phyloP scores from a whole-genome alignment of 2,888 invertebrate species.

The Linnaemya vulpina region DNA sequence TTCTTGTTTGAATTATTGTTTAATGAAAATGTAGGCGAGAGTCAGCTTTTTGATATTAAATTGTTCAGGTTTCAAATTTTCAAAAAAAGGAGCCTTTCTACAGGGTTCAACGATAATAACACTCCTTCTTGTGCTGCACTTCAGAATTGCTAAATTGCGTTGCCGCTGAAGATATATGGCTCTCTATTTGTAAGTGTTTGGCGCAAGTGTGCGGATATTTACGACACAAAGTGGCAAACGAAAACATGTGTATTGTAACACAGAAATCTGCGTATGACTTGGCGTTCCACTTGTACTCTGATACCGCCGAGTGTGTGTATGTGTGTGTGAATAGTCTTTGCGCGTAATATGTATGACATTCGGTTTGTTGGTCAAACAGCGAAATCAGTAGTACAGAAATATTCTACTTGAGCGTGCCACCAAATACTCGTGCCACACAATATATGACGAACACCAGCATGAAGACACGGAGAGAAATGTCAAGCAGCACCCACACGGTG shows the following conservation, averaged over 20 bases:
- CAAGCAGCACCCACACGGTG: constrained; percentile 7
- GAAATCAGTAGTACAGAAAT: constrained; percentile 38
- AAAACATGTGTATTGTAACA: constrained; percentile 10
- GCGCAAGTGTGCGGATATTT: constrained; percentile 51
- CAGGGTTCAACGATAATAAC: neutral
- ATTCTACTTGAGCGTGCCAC: constrained; percentile 56
- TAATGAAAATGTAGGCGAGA: neutral
- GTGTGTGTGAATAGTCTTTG: neutral
- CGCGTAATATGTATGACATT: constrained; percentile 54
- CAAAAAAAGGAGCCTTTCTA: neutral
- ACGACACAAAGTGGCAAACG: constrained; percentile 50
- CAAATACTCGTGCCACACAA: constrained; percentile 54
- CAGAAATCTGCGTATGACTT: constrained; percentile 62
- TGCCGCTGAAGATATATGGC: constrained; percentile 55
- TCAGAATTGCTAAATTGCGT: constrained; percentile 62
- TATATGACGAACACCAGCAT: constrained; percentile 51
- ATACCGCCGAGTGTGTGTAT: no score
- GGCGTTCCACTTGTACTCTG: constrained; percentile 22
- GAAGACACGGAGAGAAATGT: constrained; percentile 14
- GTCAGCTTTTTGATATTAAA: neutral
- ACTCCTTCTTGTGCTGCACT: constrained; percentile 15
- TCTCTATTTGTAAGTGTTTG: constrained; percentile 37
- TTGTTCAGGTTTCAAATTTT: neutral
- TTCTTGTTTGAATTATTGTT: no score
- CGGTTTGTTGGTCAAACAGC: constrained; percentile 61